A percentile compares a stretch with the other conserved stretches of the same genome.
Evolutionary conservation across 2,113 vertebrate species (phyloP).

Genomic region (Pelodiscus sinensis): DNA sequence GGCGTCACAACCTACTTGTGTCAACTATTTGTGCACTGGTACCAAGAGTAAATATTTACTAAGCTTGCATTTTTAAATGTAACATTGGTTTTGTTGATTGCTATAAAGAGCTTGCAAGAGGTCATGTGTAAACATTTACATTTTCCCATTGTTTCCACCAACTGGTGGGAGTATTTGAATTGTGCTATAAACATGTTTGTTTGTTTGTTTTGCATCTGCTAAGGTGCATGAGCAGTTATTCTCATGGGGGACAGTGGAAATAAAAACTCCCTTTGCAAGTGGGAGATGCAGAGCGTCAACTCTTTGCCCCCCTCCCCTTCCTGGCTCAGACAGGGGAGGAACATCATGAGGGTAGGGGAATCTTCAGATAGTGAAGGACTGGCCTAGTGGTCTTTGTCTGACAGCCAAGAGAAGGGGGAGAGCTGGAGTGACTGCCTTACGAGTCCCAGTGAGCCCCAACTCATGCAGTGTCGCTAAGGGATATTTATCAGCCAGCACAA

Average conservation of each 20-base stretch:
- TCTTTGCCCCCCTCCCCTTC: not conserved
- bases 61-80: slow-evolving; percentile 14
- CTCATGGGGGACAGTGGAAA: not conserved
- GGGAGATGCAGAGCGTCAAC: rapidly evolving
- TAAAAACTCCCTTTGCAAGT: rapidly evolving
- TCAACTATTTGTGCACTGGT: not conserved
- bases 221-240: not conserved
- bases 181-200: not conserved
- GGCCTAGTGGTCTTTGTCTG: not conserved
- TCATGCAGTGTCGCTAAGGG: not conserved
- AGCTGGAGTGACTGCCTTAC: not conserved
- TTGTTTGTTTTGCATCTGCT: not conserved
- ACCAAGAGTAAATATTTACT: slow-evolving; percentile 43
- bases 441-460: not conserved
- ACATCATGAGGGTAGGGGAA: not conserved
- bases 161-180: not conserved
- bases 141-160: slow-evolving; percentile 35
- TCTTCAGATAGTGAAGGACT: rapidly evolving
- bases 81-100: slow-evolving; percentile 24
- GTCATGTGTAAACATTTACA: not conserved
- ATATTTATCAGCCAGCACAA: not conserved
- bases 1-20: not conserved
- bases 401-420: not conserved
- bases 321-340: not conserved
- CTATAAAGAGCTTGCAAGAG: slow-evolving; percentile 20